Percentiles rank a stretch among this genome's conserved stretches.
phyloP scores from a whole-genome alignment of 2,888 invertebrate genomes.

The Heliconius cydno region DNA sequence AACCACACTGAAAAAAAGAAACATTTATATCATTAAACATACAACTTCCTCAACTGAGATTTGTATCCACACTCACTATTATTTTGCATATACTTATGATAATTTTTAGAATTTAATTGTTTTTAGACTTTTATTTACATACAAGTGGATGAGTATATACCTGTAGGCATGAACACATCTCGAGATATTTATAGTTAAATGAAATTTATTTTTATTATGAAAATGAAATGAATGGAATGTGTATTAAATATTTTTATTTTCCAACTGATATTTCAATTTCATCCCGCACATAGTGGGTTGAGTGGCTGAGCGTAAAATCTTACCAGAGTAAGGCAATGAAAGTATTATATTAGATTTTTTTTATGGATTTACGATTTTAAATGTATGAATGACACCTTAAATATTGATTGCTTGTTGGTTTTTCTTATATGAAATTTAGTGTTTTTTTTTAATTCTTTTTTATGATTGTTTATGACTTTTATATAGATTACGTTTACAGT shows the following conservation, averaged over 20 bases:
- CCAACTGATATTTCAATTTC: too few relatives aligned
- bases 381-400: too few relatives aligned
- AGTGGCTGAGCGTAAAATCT: too few relatives aligned
- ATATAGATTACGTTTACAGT: too few relatives aligned
- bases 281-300: background rate
- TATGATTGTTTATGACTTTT: too few relatives aligned
- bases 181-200: slow-evolving; percentile 21
- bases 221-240: background rate
- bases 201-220: slow-evolving; percentile 8
- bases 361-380: too few relatives aligned
- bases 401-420: too few relatives aligned
- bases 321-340: too few relatives aligned
- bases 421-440: too few relatives aligned
- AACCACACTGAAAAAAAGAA: background rate
- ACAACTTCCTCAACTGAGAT: background rate
- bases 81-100: background rate
- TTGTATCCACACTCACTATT: background rate
- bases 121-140: slow-evolving; percentile 20
- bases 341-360: too few relatives aligned
- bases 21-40: background rate
- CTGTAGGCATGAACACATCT: slow-evolving; percentile 49
- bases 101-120: slow-evolving; percentile 7
- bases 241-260: too few relatives aligned
- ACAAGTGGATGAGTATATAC: slow-evolving; percentile 43
- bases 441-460: too few relatives aligned